Evolutionary conservation across 2,888 invertebrate species (phyloP).

Genomic region (Hetaerina titia): DNA sequence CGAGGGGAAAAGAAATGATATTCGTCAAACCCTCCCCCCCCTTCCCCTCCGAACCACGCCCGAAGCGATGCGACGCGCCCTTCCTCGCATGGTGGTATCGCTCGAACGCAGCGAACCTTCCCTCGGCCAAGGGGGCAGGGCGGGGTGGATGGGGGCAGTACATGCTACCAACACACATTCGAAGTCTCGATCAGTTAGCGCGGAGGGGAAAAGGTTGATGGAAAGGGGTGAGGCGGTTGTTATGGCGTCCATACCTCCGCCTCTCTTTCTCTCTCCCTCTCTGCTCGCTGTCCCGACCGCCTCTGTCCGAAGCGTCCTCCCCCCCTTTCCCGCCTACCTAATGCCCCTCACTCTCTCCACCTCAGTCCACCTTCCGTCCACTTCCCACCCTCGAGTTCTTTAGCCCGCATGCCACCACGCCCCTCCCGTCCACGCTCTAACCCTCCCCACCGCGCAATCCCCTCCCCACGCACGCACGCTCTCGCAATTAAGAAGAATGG

Average conservation of each 20-base stretch:
- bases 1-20: neutral
- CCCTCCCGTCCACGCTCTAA: neutral
- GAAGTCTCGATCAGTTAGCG: neutral
- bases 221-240: neutral
- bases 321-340: neutral
- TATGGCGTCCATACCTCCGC: neutral
- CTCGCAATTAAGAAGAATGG: conserved; percentile 29
- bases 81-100: neutral
- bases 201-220: neutral
- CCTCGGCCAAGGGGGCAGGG: neutral
- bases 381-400: conserved; percentile 23
- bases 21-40: neutral
- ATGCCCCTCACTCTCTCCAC: conserved; percentile 56
- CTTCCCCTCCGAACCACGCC: neutral
- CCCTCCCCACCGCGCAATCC: conserved; percentile 55
- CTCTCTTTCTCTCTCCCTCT: neutral
- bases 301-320: neutral
- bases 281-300: neutral
- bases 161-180: neutral
- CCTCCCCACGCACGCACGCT: conserved; percentile 35
- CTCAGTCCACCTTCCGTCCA: conserved; percentile 50
- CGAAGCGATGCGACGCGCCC: neutral
- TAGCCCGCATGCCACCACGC: neutral
- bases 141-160: neutral
- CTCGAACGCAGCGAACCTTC: neutral